These are phyloP conservation scores for Porites rus DNA, from an alignment of 92 coral and sea anemone genomes.

Conservation along the genomic window DNA sequence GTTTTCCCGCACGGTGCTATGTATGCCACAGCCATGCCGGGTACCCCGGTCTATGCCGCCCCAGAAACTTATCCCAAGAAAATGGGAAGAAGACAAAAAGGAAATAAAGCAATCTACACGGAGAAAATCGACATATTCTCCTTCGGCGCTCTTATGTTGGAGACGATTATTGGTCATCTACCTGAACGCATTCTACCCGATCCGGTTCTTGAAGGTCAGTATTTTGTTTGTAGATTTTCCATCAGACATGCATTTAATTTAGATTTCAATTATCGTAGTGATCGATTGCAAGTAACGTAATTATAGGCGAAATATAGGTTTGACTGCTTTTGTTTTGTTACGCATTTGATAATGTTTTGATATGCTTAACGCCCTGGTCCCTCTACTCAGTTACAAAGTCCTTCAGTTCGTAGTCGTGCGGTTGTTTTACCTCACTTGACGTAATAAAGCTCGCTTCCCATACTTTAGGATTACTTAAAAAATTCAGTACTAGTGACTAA, in stretches of 20 bases:
- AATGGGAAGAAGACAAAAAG: slow-evolving; percentile 26
- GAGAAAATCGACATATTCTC: slow-evolving; percentile 89
- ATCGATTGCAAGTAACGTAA: too few relatives aligned
- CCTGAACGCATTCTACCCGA: slow-evolving; percentile 63
- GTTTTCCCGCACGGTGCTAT: slow-evolving; percentile 84
- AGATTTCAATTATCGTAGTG: neutral
- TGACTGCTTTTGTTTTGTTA: too few relatives aligned
- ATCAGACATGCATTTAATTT: too few relatives aligned
- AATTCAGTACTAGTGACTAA: too few relatives aligned
- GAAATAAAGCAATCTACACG: slow-evolving; percentile 66
- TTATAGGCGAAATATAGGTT: too few relatives aligned
- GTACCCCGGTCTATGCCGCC: slow-evolving; percentile 83
- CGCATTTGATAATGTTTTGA: too few relatives aligned
- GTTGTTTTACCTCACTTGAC: too few relatives aligned
- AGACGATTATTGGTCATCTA: slow-evolving; percentile 84
- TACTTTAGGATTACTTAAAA: too few relatives aligned
- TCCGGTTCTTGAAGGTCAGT: slow-evolving; percentile 67
- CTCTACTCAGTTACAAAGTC: too few relatives aligned
- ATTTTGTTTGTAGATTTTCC: neutral
- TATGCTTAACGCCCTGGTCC: too few relatives aligned
- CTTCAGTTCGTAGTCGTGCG: too few relatives aligned
- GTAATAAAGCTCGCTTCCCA: too few relatives aligned
- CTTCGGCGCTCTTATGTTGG: slow-evolving; percentile 83
- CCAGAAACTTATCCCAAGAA: slow-evolving; percentile 81
- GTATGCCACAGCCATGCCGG: slow-evolving; percentile 84